phyloP scores from a whole-genome alignment of 2,113 vertebrate species.

The Theropithecus gelada region DNA sequence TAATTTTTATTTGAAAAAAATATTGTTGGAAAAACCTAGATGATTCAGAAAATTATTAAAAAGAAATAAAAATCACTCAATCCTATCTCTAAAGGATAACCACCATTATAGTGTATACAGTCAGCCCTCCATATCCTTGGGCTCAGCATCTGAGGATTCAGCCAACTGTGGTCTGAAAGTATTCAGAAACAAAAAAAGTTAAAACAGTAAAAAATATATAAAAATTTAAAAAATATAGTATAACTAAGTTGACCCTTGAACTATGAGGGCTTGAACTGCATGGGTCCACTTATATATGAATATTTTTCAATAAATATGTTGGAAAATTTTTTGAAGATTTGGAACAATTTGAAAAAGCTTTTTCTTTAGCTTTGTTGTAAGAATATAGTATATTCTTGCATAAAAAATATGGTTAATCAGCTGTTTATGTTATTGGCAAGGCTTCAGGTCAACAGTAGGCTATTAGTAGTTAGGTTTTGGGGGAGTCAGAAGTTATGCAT shows the following conservation, averaged over 20 bases:
- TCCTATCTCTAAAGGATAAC: background rate
- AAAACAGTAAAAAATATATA: background rate
- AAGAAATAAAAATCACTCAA: background rate
- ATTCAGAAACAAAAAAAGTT: background rate
- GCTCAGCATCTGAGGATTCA: background rate
- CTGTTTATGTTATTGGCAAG: background rate
- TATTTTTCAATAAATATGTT: background rate
- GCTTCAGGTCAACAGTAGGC: background rate
- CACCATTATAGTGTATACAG: background rate
- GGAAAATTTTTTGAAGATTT: background rate
- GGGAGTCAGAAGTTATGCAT: background rate
- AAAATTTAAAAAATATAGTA: background rate
- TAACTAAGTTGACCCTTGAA: background rate
- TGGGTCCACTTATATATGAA: background rate
- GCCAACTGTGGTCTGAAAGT: background rate
- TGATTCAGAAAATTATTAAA: background rate
- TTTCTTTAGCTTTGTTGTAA: background rate
- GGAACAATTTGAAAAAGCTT: background rate
- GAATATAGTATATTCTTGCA: background rate
- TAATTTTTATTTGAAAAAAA: too few species aligned
- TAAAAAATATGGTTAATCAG: background rate
- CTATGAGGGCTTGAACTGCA: background rate
- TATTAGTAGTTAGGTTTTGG: background rate
- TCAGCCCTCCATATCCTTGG: background rate
- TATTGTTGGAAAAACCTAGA: background rate